These are phyloP conservation scores for Ips nitidus DNA, from an alignment of 1,140 invertebrate genomes.

Conservation along the genomic window DNA sequence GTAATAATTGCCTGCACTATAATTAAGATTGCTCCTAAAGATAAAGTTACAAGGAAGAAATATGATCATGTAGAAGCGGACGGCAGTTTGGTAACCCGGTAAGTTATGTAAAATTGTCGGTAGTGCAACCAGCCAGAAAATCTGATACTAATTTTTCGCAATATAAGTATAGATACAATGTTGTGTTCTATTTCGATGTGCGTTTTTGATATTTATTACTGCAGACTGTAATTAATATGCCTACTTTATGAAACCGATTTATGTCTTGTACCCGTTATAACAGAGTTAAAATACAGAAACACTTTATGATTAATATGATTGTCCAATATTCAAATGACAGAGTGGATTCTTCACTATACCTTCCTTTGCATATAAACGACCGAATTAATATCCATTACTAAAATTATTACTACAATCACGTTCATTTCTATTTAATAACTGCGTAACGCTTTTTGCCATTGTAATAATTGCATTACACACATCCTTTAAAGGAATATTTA, in stretches of 20 bases:
- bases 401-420: neutral
- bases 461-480: neutral
- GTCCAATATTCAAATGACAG: no score
- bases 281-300: no score
- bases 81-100: slow-evolving; percentile 7
- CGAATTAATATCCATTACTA: neutral
- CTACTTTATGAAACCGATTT: neutral
- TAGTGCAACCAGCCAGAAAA: slow-evolving; percentile 4
- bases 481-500: slow-evolving; percentile 1
- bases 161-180: neutral
- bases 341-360: no score
- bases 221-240: no score
- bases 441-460: neutral
- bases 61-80: neutral
- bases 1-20: no score
- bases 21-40: neutral
- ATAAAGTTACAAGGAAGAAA: slow-evolving; percentile 8
- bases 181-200: neutral
- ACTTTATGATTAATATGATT: no score
- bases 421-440: slow-evolving; percentile 3
- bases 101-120: slow-evolving; percentile 8
- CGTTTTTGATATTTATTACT: neutral
- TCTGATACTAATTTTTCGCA: neutral
- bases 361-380: neutral
- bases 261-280: no score